phyloP scores from a whole-genome alignment of 2,888 invertebrate species.

The Malacosoma neustria region DNA sequence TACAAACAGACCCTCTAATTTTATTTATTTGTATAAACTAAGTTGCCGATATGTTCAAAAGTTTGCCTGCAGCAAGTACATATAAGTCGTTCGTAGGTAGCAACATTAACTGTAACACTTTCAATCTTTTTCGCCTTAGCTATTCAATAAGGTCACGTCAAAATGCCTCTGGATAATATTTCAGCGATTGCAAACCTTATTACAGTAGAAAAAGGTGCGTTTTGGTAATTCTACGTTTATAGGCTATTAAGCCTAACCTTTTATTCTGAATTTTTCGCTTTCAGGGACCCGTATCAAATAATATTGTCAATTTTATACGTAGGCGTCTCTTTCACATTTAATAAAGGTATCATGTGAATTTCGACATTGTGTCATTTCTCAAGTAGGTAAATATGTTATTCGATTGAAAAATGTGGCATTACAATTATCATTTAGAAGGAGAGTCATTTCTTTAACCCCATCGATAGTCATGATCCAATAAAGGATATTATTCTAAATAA shows the following conservation, averaged over 20 bases:
- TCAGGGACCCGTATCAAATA: not conserved
- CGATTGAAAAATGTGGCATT: too few relatives aligned
- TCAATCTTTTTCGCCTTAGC: conserved; percentile 8
- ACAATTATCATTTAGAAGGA: too few relatives aligned
- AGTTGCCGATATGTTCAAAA: too few relatives aligned
- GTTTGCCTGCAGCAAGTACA: too few relatives aligned
- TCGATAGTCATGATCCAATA: too few relatives aligned
- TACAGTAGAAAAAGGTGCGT: not conserved
- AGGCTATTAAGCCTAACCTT: not conserved
- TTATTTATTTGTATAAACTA: too few relatives aligned
- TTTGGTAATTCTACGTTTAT: not conserved
- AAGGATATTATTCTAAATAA: too few relatives aligned
- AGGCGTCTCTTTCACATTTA: not conserved
- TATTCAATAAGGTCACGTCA: conserved; percentile 6
- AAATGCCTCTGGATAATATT: conserved; percentile 1
- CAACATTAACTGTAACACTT: conserved; percentile 1
- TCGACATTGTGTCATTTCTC: too few relatives aligned
- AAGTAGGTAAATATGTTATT: too few relatives aligned
- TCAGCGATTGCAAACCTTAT: not conserved
- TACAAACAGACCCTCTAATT: too few relatives aligned
- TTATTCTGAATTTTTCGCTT: not conserved
- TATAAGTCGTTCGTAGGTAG: not conserved
- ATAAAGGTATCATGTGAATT: not conserved
- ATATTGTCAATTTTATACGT: not conserved
- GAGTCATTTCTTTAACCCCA: too few relatives aligned